phyloP scores from a whole-genome alignment of 2,888 invertebrate genomes.

The Cephus pulcher region DNA sequence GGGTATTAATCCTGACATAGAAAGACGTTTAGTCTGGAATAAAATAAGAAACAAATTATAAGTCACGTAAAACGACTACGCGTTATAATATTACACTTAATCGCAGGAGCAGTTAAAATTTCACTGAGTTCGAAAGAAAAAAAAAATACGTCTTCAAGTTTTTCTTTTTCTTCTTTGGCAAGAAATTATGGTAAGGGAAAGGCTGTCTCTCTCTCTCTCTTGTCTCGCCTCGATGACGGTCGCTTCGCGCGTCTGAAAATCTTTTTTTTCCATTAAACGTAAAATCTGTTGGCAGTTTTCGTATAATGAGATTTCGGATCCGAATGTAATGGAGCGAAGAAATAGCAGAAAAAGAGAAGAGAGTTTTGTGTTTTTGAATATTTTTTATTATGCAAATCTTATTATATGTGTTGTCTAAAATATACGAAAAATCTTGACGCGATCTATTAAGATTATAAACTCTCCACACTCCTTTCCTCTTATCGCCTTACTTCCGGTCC shows the following conservation, averaged over 20 bases:
- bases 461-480: background rate
- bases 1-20: conserved; percentile 29
- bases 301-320: background rate
- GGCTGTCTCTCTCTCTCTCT: too few species aligned
- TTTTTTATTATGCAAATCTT: background rate
- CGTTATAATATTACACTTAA: background rate
- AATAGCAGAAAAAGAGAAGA: background rate
- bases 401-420: background rate
- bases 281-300: background rate
- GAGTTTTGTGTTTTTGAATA: background rate
- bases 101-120: background rate
- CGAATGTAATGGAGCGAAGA: background rate
- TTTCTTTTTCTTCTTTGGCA: background rate
- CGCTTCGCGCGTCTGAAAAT: background rate
- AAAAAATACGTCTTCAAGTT: background rate
- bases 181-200: background rate
- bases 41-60: conserved; percentile 35
- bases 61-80: background rate
- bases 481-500: background rate
- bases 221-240: background rate
- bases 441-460: background rate
- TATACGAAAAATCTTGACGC: background rate
- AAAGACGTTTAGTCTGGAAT: conserved; percentile 20
- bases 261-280: background rate
- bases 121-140: background rate